Evolutionary conservation across 1,140 invertebrate species (phyloP).

Genomic region (Zaprionus tsacasi): DNA sequence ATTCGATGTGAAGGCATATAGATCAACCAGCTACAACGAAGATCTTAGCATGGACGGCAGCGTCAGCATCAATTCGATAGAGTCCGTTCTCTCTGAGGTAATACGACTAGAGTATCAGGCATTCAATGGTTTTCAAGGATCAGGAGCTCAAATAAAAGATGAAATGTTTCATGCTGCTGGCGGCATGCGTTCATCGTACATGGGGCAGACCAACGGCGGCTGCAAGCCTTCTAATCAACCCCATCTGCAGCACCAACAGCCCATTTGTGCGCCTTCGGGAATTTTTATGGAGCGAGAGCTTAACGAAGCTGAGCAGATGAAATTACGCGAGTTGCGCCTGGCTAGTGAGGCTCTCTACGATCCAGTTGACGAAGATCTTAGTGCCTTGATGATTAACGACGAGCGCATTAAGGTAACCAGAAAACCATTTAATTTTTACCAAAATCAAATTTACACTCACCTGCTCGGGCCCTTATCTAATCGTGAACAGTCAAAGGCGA

Average conservation of each 20-base stretch:
- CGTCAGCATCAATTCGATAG: conserved; percentile 87
- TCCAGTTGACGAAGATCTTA: conserved; percentile 92
- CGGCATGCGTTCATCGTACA: conserved; percentile 43
- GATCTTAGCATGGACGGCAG: conserved; percentile 61
- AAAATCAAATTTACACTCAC: conserved; percentile 37
- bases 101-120: conserved; percentile 92
- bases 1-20: conserved; percentile 66
- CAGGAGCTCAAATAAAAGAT: conserved; percentile 78
- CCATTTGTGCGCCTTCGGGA: conserved; percentile 66
- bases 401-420: conserved; percentile 86
- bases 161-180: conserved; percentile 52
- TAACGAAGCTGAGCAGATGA: conserved; percentile 92
- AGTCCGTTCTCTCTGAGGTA: conserved; percentile 92
- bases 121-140: conserved; percentile 60
- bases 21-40: conserved; percentile 57
- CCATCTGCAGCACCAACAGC: conserved; percentile 59
- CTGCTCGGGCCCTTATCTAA: conserved; percentile 65
- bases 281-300: conserved; percentile 87
- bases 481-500: conserved; percentile 46
- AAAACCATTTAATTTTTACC: conserved; percentile 25
- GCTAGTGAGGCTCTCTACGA: conserved; percentile 93
- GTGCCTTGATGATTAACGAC: conserved; percentile 87
- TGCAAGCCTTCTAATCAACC: conserved; percentile 30
- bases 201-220: conserved; percentile 25
- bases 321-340: conserved; percentile 92